Evolutionary conservation across 1,140 invertebrate genomes (phyloP).

Genomic region (Drosophila malerkotliana): DNA sequence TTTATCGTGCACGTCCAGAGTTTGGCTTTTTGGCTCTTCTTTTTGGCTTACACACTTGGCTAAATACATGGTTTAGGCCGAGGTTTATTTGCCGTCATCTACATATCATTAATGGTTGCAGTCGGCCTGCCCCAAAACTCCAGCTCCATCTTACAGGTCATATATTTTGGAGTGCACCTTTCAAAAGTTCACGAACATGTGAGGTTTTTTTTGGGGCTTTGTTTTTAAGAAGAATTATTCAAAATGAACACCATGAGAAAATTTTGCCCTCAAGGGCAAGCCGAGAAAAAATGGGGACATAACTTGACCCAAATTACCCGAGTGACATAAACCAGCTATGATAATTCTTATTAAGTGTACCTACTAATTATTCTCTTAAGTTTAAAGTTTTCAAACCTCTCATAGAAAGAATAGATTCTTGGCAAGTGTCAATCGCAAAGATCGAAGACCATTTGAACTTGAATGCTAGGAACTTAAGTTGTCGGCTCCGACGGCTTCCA

Average conservation of each 20-base stretch:
- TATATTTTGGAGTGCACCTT: background rate
- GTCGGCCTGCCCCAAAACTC: slow-evolving; percentile 1
- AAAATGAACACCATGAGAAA: background rate
- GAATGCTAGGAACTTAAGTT: slow-evolving; percentile 5
- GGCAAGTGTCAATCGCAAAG: slow-evolving; percentile 42
- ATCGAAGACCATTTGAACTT: slow-evolving; percentile 15
- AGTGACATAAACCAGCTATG: background rate
- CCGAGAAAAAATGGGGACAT: background rate
- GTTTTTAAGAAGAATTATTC: background rate
- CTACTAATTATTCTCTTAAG: background rate
- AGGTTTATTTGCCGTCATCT: slow-evolving; percentile 23
- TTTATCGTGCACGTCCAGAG: slow-evolving; percentile 61
- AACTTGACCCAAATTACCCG: background rate
- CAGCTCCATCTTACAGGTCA: slow-evolving; percentile 4
- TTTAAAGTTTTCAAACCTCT: background rate
- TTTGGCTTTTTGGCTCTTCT: slow-evolving; percentile 1
- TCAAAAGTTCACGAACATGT: background rate
- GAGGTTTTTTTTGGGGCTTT: background rate
- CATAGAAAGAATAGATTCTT: background rate
- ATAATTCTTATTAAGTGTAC: background rate
- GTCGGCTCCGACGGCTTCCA: slow-evolving; percentile 31
- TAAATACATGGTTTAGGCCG: slow-evolving; percentile 31
- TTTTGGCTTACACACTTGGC: slow-evolving; percentile 21
- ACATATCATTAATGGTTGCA: slow-evolving; percentile 46
- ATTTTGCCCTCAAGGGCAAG: background rate